Base-by-base conservation (phyloP, 2,888 invertebrate genomes). In the Aproaerema taeniolella region DNA sequence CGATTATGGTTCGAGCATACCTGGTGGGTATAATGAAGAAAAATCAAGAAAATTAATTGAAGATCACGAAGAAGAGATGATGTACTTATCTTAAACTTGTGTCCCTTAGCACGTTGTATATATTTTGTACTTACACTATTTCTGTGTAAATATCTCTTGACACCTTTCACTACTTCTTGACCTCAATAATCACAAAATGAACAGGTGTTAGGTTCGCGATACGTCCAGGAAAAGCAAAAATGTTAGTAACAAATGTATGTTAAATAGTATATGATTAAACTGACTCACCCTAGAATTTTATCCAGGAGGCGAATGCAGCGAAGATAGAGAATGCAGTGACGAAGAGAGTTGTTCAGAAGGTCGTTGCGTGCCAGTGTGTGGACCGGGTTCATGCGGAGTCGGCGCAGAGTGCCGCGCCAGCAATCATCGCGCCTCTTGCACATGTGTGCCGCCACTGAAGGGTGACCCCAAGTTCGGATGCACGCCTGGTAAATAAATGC, bases 401-500 rank as follows among this genome's bases (percentile, higher is more conserved):
- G 92, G 92, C 14, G 95, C 95, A 0, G 90, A 93, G 55, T 96
- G 96, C 61, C 88, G 89, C 43, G 91, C 94, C 0, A 81, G 88
- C 42, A 90, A 91, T 44, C 96, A 96, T 67, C 91, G 91, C 46
- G 93, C 95, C 5, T 78, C 89, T 1, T 96, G 96, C 67, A 88
- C 88, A 38, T 96, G 96, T 65, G 90, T 93, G 31, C 73, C 89
- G 7, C 93, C 92, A 10, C 87, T 91, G 14, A 88, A 89, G 47
- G 96, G 96, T 42, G 91, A 96, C 88, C 94, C 96, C n/a, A 92
- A 92, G 55, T 78, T 91, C 38, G 93, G 91, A 54, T 96, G 96
- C 67, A 91, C 89, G n/a, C 70, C 78, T 37, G 72, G 83, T 85
- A 43, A 47, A 43, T 51, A 24, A 16, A n/a, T 20, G n/a, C 26